Evolutionary conservation across 2,113 vertebrate species (phyloP).

Genomic region (Malurus alboscapulatus): DNA sequence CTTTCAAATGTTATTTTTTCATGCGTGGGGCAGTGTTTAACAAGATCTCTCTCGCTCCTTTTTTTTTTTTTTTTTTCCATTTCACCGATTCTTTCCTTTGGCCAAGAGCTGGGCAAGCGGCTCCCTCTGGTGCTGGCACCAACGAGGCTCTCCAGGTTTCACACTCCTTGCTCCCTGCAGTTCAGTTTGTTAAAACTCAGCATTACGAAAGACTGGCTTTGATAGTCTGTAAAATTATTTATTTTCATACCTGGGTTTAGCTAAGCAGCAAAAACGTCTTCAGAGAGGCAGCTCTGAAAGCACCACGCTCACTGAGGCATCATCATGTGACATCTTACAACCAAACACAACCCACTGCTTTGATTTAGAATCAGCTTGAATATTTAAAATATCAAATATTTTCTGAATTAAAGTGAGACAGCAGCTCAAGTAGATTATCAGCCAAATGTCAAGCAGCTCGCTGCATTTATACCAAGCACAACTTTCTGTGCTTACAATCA

Average conservation of each 20-base stretch:
- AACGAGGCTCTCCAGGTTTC: background rate
- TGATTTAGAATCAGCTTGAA: background rate
- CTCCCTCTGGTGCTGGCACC: constrained; percentile 76
- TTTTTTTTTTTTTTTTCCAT: background rate
- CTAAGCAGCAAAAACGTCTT: background rate
- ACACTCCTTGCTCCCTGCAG: background rate
- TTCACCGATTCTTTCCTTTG: background rate
- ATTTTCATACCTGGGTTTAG: background rate
- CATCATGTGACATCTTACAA: background rate
- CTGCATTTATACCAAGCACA: background rate
- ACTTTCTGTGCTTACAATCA: background rate
- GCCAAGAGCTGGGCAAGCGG: constrained; percentile 63
- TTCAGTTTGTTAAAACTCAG: background rate
- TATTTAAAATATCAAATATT: background rate
- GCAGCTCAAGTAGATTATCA: background rate
- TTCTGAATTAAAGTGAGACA: background rate
- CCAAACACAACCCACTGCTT: background rate
- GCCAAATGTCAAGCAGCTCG: background rate
- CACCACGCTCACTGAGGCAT: background rate
- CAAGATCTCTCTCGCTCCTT: background rate
- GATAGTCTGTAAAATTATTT: background rate
- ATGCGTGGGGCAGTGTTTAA: background rate
- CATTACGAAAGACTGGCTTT: background rate
- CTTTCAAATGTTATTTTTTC: constrained; percentile 25
- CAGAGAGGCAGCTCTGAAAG: background rate